A percentile compares a stretch with the other conserved stretches of the same genome.
Conservation (phyloP, 2,113 vertebrate genomes). For the Brachypteracias leptosomus region DNA sequence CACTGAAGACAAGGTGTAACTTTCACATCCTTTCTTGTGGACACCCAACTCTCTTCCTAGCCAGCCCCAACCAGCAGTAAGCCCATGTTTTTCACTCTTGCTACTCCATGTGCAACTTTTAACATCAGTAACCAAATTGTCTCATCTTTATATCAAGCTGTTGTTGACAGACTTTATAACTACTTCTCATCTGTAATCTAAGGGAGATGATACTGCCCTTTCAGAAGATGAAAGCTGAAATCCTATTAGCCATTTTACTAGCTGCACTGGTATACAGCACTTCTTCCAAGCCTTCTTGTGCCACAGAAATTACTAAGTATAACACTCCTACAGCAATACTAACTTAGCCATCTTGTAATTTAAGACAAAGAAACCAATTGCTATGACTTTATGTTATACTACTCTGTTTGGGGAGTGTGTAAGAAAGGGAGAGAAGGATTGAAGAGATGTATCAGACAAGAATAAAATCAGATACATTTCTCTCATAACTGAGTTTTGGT, state of each 20-base stretch:
- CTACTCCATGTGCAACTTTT: not conserved
- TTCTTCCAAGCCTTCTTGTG: not conserved
- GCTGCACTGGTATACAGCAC: not conserved
- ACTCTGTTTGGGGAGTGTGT: not conserved
- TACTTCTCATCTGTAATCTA: not conserved
- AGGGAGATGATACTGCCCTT: not conserved
- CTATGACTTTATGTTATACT: not conserved
- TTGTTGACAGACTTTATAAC: not conserved
- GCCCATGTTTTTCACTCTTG: not conserved
- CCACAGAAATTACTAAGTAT: not conserved
- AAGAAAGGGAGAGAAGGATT: not conserved
- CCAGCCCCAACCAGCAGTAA: not conserved
- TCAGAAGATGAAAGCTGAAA: not conserved
- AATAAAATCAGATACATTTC: not conserved
- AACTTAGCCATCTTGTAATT: not conserved
- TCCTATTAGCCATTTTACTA: not conserved
- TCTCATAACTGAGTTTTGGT: not conserved
- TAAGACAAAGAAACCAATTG: not conserved
- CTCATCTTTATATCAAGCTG: not conserved
- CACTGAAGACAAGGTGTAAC: not conserved
- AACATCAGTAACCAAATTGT: not conserved
- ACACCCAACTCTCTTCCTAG: not conserved
- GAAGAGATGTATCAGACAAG: not conserved
- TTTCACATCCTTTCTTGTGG: not conserved
- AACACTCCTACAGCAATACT: not conserved